phyloP scores from a whole-genome alignment of 2,888 invertebrate genomes.

The Lepidocyrtoides sp. region DNA sequence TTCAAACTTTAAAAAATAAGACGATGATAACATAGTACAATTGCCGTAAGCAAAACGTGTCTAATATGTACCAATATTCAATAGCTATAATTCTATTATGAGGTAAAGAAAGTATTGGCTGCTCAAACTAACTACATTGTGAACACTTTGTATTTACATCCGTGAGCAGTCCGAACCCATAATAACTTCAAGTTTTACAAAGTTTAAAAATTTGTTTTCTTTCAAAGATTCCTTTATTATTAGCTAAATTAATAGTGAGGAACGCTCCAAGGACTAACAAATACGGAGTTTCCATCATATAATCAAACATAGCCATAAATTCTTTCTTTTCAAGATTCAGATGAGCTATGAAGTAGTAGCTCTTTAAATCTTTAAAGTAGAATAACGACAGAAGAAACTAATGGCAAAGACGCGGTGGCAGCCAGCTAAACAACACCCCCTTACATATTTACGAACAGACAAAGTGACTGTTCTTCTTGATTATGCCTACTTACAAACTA shows the following conservation, averaged over 20 bases:
- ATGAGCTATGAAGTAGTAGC: constrained; percentile 4
- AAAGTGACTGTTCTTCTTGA: neutral
- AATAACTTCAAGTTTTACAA: too few species aligned
- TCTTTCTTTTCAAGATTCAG: constrained; percentile 10
- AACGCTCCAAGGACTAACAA: constrained; percentile 28
- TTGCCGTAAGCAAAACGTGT: too few species aligned
- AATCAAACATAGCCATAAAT: constrained; percentile 30
- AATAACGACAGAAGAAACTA: constrained; percentile 5
- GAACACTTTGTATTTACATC: too few species aligned
- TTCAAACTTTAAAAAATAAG: too few species aligned
- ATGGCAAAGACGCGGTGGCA: neutral
- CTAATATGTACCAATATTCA: too few species aligned
- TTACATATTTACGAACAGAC: neutral
- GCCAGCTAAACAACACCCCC: neutral
- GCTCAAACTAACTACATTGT: too few species aligned
- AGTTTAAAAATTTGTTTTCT: too few species aligned
- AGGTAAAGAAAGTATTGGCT: too few species aligned
- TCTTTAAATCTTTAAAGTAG: neutral
- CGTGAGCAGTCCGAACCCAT: too few species aligned
- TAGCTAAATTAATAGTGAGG: constrained; percentile 9
- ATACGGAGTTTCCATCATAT: constrained; percentile 41
- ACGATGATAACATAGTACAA: too few species aligned
- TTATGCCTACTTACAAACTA: neutral
- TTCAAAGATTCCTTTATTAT: neutral
- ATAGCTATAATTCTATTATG: too few species aligned